Conservation (phyloP, 2,797 vertebrate genomes). For the Gymnoscopelus microlampas region DNA sequence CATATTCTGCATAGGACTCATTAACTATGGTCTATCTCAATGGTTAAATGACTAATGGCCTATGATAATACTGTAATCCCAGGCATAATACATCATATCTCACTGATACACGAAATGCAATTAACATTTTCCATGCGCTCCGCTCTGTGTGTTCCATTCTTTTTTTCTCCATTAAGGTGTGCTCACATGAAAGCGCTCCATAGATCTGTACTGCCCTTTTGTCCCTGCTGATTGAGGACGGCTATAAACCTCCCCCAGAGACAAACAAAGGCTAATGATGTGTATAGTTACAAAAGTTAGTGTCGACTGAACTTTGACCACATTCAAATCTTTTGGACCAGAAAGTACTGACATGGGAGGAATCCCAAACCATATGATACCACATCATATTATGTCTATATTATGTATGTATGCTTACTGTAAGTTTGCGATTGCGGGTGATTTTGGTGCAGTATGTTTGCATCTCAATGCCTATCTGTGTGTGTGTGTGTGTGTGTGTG, state of each 20-base stretch:
- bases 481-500: constrained; percentile 12
- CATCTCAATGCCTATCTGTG: background rate
- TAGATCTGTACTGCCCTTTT: constrained; percentile 42
- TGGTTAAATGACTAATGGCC: constrained; percentile 27
- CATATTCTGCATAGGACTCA: no score
- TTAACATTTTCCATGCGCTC: constrained; percentile 13
- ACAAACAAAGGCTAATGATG: constrained; percentile 67
- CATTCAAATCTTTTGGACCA: constrained; percentile 30
- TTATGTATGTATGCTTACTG: no score
- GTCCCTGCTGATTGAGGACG: constrained; percentile 47
- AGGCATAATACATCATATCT: constrained; percentile 34
- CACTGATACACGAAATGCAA: constrained; percentile 32
- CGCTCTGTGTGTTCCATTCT: constrained; percentile 17
- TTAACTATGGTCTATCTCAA: background rate
- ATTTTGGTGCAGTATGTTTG: no score
- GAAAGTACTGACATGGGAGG: constrained; percentile 13
- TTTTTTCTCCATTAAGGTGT: constrained; percentile 43
- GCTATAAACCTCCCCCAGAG: constrained; percentile 50
- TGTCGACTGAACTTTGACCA: constrained; percentile 31
- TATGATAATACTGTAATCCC: constrained; percentile 29
- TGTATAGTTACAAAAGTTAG: constrained; percentile 62
- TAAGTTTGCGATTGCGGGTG: no score
- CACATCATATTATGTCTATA: no score
- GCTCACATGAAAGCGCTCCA: constrained; percentile 41
- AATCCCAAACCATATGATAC: background rate